Conservation (phyloP, 2,113 vertebrate species). For the Tiliqua scincoides region DNA sequence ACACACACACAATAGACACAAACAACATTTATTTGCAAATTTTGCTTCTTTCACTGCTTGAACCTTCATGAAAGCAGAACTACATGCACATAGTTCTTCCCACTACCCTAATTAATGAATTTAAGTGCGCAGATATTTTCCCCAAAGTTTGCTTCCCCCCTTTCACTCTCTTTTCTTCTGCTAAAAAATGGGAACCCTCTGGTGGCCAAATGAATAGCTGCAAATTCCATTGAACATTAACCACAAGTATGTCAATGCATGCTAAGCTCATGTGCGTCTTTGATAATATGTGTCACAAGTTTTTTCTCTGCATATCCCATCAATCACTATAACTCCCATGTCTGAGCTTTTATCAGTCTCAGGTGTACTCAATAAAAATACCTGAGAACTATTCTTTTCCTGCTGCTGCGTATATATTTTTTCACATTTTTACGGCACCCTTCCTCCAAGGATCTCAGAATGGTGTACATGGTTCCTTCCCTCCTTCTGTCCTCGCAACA, state of each 20-base stretch:
- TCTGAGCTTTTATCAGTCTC: constrained; percentile 14
- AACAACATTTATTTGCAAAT: not conserved
- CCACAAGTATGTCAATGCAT: not conserved
- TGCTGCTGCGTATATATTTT: not conserved
- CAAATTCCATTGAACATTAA: constrained; percentile 56
- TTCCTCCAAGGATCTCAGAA: too few species aligned
- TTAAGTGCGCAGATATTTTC: constrained; percentile 15
- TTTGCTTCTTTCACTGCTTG: not conserved
- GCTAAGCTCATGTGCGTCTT: constrained; percentile 23
- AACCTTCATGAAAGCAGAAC: not conserved
- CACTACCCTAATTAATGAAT: not conserved
- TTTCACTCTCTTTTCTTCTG: constrained; percentile 11
- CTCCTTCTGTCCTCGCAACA: too few species aligned
- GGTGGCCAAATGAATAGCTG: constrained; percentile 63
- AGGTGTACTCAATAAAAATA: not conserved
- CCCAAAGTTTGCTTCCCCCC: not conserved
- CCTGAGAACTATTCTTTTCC: not conserved
- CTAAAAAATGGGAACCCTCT: constrained; percentile 66
- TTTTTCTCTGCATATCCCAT: not conserved
- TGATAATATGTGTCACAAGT: constrained; percentile 21
- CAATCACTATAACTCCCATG: not conserved
- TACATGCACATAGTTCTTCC: not conserved
- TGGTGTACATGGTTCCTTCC: too few species aligned
- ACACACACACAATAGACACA: not conserved
- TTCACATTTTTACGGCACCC: too few species aligned